Percentiles rank a stretch among this genome's conserved stretches.
These are phyloP conservation scores for Lanistes nyassanus DNA, from an alignment of 1,140 invertebrate genomes.

Conservation along the genomic window DNA sequence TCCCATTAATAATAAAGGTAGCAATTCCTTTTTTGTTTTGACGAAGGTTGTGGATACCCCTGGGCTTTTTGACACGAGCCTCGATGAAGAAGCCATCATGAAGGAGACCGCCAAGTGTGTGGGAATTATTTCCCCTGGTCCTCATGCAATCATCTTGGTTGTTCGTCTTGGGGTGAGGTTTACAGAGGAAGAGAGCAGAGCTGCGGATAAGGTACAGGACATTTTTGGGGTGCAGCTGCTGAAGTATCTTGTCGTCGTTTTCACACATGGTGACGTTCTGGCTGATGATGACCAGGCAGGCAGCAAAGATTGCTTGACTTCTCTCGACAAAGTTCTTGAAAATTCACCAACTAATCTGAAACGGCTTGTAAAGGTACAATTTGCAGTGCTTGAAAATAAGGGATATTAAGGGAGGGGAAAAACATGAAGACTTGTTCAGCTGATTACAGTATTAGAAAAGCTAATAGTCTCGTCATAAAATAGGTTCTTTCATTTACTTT, in stretches of 20 bases:
- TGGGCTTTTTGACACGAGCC: slow-evolving; percentile 29
- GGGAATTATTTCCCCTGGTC: slow-evolving; percentile 31
- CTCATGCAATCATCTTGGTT: slow-evolving; percentile 34
- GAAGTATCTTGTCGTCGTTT: slow-evolving; percentile 13
- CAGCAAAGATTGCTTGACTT: too few species aligned
- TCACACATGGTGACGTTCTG: slow-evolving; percentile 16
- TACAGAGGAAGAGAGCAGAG: slow-evolving; percentile 25
- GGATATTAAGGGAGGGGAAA: background rate
- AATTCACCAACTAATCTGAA: slow-evolving; percentile 4
- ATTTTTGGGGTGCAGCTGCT: slow-evolving; percentile 12
- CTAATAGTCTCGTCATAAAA: too few species aligned
- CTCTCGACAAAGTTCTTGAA: background rate
- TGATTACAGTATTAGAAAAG: too few species aligned
- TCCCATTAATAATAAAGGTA: background rate
- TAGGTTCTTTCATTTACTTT: too few species aligned
- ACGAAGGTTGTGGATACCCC: slow-evolving; percentile 30
- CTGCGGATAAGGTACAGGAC: background rate
- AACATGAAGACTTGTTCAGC: too few species aligned
- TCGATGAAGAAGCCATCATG: background rate
- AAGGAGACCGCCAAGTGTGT: slow-evolving; percentile 34
- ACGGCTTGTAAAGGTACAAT: background rate
- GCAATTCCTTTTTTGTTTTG: background rate
- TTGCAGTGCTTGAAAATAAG: background rate
- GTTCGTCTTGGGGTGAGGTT: slow-evolving; percentile 24
- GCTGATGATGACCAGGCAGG: background rate